Evolutionary conservation across 1,140 invertebrate genomes (phyloP).

Genomic region (Panagrolaimus sp.): DNA sequence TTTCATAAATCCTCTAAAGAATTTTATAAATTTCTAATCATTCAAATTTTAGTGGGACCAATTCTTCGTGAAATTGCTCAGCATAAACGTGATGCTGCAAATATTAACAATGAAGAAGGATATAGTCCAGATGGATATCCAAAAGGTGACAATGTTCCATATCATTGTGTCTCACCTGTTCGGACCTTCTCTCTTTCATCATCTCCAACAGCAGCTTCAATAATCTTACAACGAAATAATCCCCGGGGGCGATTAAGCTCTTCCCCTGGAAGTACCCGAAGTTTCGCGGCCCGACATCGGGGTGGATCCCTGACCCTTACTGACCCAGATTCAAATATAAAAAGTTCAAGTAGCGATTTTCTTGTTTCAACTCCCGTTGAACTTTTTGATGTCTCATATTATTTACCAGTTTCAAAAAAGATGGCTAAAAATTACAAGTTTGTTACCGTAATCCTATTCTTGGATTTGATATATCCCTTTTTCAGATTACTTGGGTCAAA

Average conservation of each 20-base stretch:
- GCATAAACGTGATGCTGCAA: not conserved
- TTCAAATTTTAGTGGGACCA: not conserved
- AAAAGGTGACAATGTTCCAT: not conserved
- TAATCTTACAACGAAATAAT: conserved; percentile 13
- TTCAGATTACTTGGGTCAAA: too few relatives aligned
- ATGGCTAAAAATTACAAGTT: not conserved
- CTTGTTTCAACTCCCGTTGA: not conserved
- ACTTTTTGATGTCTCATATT: conserved; percentile 8
- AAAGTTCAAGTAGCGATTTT: not conserved
- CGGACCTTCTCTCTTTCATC: conserved; percentile 6
- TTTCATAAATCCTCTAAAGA: too few relatives aligned
- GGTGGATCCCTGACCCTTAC: not conserved
- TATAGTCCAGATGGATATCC: not conserved
- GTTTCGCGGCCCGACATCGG: not conserved
- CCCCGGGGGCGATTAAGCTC: not conserved
- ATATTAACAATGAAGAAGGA: not conserved
- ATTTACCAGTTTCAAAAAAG: conserved; percentile 6
- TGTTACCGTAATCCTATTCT: too few relatives aligned
- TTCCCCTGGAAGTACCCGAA: not conserved
- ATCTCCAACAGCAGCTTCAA: not conserved
- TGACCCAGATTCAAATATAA: not conserved
- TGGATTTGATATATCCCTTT: too few relatives aligned
- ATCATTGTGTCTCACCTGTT: not conserved
- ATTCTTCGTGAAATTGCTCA: not conserved
- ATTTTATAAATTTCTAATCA: not conserved